Base-by-base conservation (phyloP, 2,113 vertebrate genomes). In the Turnix velox region DNA sequence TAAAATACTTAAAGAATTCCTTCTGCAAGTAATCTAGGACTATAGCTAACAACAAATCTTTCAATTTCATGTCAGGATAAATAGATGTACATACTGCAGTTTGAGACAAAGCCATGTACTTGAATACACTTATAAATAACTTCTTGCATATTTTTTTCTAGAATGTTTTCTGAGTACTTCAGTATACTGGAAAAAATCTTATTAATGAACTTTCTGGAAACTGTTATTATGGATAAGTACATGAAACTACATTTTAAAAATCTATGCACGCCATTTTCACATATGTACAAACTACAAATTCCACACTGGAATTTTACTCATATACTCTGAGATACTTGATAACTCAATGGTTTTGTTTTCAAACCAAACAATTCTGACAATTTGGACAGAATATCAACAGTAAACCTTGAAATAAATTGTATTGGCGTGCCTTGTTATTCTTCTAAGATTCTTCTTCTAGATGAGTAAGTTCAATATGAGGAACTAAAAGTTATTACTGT, bases 401-500 rank as follows among this genome's bases (percentile, higher is more conserved):
- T 68, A 86, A 81, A 59, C 91, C 42, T 57, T 87, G 24, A 80
- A 90, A 84, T 63, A 91, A 88, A 59, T 80, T 51, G 42, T n/a
- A 48, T 4, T 86, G 89, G 79, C 82, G 62, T 28, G 57, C 10
- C 48, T 37, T n/a, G 16, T 16, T 57, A 25, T 91, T 92, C 87
- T 92, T 96, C 87, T 51, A 91, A 80, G 16, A 55, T 62, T 84
- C 2, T 37, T 90, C 78, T 87, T 83, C 80, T 84, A 92, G 72
- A 68, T 84, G 52, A 93, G 86, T 22, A 76, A 96, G 48, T 79
- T 87, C 42, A 63, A 35, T 55, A 91, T 92, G 93, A 97, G 94
- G 95, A 98, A 97, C 94, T 94, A 75, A 46, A 96, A 91, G 69
- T 52, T 87, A 65, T 42, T 67, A 54, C 18, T 31, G 37, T 97